phyloP scores from a whole-genome alignment of 2,113 vertebrate genomes.

The Apteryx owenii region DNA sequence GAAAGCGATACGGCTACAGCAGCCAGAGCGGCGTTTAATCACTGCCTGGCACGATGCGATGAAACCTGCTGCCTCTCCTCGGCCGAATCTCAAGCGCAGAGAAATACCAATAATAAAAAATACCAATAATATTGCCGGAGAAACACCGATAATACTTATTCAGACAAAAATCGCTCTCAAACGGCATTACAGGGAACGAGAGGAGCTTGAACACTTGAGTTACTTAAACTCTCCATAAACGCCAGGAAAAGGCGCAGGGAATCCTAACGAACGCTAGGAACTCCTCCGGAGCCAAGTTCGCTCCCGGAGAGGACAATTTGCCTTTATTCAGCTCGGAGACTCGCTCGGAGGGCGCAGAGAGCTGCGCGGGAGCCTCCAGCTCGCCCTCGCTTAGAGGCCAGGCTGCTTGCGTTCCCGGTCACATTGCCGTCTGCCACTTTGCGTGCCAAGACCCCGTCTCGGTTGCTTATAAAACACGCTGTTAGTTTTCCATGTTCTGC shows the following conservation, averaged over 20 bases:
- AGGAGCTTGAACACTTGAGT: too few relatives aligned
- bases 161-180: background rate
- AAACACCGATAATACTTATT: background rate
- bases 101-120: background rate
- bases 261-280: background rate
- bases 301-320: background rate
- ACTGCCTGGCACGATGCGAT: background rate
- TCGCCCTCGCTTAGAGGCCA: too few relatives aligned
- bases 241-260: too few relatives aligned
- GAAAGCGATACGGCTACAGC: background rate
- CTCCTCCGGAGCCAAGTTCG: background rate
- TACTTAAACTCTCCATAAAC: too few relatives aligned
- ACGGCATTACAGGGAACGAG: background rate
- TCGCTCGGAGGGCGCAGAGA: too few relatives aligned
- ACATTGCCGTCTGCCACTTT: background rate
- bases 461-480: background rate
- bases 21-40: background rate
- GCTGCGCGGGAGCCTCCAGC: too few relatives aligned
- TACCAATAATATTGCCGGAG: too few relatives aligned
- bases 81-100: background rate
- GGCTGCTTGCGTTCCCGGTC: background rate
- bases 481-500: fast-evolving
- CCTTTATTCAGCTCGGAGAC: too few relatives aligned
- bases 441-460: fast-evolving
- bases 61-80: background rate